Conservation (phyloP, 37 sponge, comb jelly and placozoan genomes). For the Diacarnus erythraeanus region DNA sequence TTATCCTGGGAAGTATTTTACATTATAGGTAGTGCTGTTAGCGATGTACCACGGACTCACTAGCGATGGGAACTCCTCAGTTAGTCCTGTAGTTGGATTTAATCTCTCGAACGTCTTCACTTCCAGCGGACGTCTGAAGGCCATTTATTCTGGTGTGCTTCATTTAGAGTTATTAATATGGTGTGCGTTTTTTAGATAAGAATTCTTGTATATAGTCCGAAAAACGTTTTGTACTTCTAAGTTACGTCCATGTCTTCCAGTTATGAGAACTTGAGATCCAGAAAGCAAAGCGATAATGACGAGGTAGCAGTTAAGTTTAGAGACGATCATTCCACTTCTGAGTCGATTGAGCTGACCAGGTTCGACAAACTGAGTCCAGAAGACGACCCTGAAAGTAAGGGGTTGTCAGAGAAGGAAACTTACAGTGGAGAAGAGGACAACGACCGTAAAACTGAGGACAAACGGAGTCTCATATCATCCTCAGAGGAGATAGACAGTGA, state of each 20-base stretch:
- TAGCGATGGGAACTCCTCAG: constrained; percentile 53
- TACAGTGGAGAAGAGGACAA: not conserved
- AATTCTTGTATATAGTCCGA: not conserved
- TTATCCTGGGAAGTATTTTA: constrained; percentile 32
- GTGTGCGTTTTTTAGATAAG: not conserved
- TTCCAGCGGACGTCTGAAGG: constrained; percentile 28
- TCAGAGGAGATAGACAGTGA: constrained; percentile 17
- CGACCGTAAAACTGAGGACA: not conserved
- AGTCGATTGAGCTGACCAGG: not conserved
- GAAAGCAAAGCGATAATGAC: not conserved
- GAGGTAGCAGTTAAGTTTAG: not conserved
- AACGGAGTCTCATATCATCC: not conserved
- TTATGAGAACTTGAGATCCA: not conserved
- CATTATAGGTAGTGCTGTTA: not conserved
- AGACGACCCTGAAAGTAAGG: not conserved
- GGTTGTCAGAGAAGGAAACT: too few species aligned
- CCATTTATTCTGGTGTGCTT: not conserved
- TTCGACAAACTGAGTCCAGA: not conserved
- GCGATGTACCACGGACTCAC: constrained; percentile 12
- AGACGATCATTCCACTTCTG: not conserved
- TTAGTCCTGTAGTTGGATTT: constrained; percentile 45
- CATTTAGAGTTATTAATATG: not conserved
- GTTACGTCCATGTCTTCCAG: not conserved
- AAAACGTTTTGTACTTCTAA: too few species aligned
- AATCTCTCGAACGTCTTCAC: constrained; percentile 12